Base-by-base conservation (phyloP, 2,888 invertebrate genomes). In the Amblyjoppa proteus region DNA sequence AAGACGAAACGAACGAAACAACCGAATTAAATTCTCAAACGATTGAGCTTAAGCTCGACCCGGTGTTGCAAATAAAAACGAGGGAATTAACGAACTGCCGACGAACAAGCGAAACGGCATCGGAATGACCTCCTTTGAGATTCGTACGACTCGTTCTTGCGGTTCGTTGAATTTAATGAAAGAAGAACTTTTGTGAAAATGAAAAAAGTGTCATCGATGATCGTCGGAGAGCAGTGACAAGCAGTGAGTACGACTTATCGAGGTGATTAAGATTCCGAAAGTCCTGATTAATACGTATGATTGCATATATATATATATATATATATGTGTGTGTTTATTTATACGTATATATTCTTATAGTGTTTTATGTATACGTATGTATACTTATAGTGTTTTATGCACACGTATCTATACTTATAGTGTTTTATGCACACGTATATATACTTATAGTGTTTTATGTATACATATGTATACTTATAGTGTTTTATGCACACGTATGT, bases 211-310 rank as follows among this genome's bases (percentile, higher is more conserved):
- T n/a, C 13, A 1, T 61, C 11, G 25, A 81, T 81, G 73, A 69
- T 66, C 38, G 53, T 38, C 71, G 69, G 79, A 69, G 78, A 70
- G 70, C 74, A 73, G 74, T 81, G 70, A 68, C n/a, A 2, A 49
- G 78, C 77, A 64, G 83, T 77, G 76, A 85, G 84, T 84, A 75
- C 49, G 66, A 28, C 53, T 58, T 61, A 4, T 31, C 11, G 28
- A 31, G 16, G 9, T 73, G 25, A 71, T 13, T 28, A 9, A 9
- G 9, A 38, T 0, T 9, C 9, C 38, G 9, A 38, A 3, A 9
- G 1, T 38, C 9, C 38, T 9, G 9, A 38, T 38, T 38, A 38
- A 9, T 38, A 9, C 9, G 1, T 9, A 38, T 34, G 34, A 34
- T 20, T 2, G 2, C 34, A 34, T 34, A 34, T 34, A 34, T 34